A percentile compares a stretch with the other conserved stretches of the same genome.
Conservation (phyloP, 1,140 invertebrate genomes). For the Sinonovacula constricta region DNA sequence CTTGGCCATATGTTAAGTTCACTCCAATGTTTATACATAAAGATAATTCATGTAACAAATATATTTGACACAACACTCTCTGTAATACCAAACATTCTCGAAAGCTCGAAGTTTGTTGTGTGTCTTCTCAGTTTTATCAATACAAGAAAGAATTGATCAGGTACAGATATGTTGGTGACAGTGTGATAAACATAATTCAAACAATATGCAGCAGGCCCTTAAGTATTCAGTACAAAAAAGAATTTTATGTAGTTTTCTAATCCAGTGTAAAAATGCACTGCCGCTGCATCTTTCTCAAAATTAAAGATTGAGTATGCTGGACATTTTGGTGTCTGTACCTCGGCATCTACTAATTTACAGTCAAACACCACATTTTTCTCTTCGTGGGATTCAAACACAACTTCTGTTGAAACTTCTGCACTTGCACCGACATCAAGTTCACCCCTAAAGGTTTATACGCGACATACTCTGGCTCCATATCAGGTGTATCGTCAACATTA, state of each 20-base stretch:
- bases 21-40: conserved; percentile 48
- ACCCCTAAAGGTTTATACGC: not conserved
- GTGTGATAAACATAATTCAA: conserved; percentile 39
- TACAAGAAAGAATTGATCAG: conserved; percentile 47
- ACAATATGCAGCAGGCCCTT: conserved; percentile 49
- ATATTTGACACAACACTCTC: conserved; percentile 44
- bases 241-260: conserved; percentile 32
- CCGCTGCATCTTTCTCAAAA: conserved; percentile 20
- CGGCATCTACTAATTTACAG: not conserved
- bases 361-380: not conserved
- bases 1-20: conserved; percentile 47
- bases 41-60: conserved; percentile 49
- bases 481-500: no score
- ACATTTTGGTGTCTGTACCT: conserved; percentile 9
- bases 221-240: conserved; percentile 48
- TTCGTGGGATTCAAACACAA: not conserved
- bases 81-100: conserved; percentile 38
- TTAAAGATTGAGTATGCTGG: conserved; percentile 4
- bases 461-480: not conserved
- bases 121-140: conserved; percentile 50
- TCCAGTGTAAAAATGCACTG: conserved; percentile 50
- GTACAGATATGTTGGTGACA: conserved; percentile 22
- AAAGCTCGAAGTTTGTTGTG: conserved; percentile 48
- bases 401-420: not conserved
- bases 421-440: not conserved